Conservation (phyloP, 2,797 vertebrate species). For the Arremon brunneinucha region DNA sequence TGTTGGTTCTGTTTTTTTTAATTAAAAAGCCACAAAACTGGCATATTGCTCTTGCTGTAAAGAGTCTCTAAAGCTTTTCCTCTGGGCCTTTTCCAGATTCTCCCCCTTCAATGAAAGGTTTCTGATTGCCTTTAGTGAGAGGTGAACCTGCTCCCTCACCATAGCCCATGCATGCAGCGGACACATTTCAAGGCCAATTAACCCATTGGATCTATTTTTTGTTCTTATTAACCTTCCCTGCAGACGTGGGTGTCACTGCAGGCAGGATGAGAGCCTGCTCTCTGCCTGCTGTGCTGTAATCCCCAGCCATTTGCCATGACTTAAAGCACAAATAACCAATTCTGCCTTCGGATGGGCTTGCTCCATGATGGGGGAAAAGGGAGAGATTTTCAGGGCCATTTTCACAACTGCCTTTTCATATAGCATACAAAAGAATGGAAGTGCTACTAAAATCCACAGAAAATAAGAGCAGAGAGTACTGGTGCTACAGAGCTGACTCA, state of each 20-base stretch:
- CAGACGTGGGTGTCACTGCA: not conserved
- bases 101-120: not conserved
- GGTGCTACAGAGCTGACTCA: not conserved
- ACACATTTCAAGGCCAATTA: not conserved
- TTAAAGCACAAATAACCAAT: not conserved
- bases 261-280: not conserved
- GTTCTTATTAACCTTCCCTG: not conserved
- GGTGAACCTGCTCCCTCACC: not conserved
- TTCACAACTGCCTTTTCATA: not conserved
- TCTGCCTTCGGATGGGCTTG: not conserved
- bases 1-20: not conserved
- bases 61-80: not conserved
- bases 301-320: not conserved
- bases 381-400: not conserved
- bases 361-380: not conserved
- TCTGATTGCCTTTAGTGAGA: not conserved
- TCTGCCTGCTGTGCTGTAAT: not conserved
- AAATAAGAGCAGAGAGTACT: not conserved
- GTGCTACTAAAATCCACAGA: not conserved
- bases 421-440: not conserved
- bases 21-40: not conserved
- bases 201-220: not conserved
- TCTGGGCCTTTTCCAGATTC: not conserved
- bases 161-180: accelerated
- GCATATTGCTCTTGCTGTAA: not conserved